Base-by-base conservation (phyloP, 1,140 invertebrate species). In the Drosophila orosa region DNA sequence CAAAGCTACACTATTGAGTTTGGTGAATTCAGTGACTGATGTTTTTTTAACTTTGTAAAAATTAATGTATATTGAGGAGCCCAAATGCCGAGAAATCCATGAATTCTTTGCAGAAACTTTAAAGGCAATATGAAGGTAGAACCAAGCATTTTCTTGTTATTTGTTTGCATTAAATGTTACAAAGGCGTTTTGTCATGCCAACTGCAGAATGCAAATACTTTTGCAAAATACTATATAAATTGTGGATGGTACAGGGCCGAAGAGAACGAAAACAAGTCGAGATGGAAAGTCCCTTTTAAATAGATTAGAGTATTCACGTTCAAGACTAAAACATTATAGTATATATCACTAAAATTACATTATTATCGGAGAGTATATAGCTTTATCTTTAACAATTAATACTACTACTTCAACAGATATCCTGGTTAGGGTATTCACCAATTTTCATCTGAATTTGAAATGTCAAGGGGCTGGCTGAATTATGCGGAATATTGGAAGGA, bases 191-290 rank as follows among this genome's bases (percentile, higher is more conserved):
- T 72, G 68, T 72, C 65, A 72, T 71, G 52, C 68, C 68, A 72
- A 72, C 68, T 71, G 66, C 68, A 72, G 55, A 39, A 72, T 72
- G 66, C 66, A 72, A 58, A 71, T 71, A 72, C 66, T 71, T 58
- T 48, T 19, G 27, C 13, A 59, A 50, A 59, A 69, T 66, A 65
- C 42, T 66, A 17, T 39, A 66, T 22, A 66, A 31, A 48, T 25
- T 66, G 31, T 29, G 22, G 25, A 39, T 31, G 33, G n/a, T 12
- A 31, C 33, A 13, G 25, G 29, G 25, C 25, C 10, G n/a, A 9
- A 6, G 9, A 8, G 15, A 48, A 12, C 35, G 13, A 6, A 3
- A 29, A 10, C n/a, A n/a, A 22, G 17, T 15, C 65, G 68, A 71
- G n/a, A 7, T 19, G 15, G 3, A 3, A 17, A 58, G 33, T 24